Percentiles rank a stretch among this genome's conserved stretches.
Conservation (phyloP, 2,113 vertebrate species). For the Donacobius atricapilla region DNA sequence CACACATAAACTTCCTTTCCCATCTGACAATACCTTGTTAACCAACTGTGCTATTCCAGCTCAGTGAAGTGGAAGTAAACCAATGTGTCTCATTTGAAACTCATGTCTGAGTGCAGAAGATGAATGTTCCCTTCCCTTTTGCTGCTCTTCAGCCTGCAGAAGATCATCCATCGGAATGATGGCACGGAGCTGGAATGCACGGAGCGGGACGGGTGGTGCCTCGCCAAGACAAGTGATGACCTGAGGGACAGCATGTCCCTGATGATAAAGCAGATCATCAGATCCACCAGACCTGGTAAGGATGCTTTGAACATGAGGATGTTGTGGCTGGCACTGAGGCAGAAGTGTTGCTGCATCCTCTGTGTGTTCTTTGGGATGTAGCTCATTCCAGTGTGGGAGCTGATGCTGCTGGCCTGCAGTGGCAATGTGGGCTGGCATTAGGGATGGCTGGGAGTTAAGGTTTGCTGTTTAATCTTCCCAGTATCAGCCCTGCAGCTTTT, state of each 20-base stretch:
- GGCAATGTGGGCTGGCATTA: not conserved
- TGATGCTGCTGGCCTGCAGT: not conserved
- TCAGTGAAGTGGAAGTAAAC: not conserved
- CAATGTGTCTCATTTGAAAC: not conserved
- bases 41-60: not conserved
- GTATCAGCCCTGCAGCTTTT: not conserved
- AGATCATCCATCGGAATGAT: conserved; percentile 79
- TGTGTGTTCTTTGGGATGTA: not conserved
- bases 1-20: not conserved
- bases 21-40: not conserved
- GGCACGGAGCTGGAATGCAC: conserved; percentile 79
- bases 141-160: conserved; percentile 76
- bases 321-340: not conserved
- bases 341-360: not conserved
- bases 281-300: conserved; percentile 79
- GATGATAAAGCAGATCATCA: conserved; percentile 88
- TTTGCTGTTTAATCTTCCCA: not conserved
- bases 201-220: conserved; percentile 92
- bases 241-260: conserved; percentile 87
- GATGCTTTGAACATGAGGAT: not conserved
- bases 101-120: not conserved
- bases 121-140: not conserved
- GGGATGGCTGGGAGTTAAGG: not conserved
- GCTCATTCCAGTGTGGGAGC: not conserved
- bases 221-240: conserved; percentile 85